Percentiles rank a stretch among this genome's conserved stretches.
Evolutionary conservation across 1,140 invertebrate genomes (phyloP).

Genomic region (Schlechtendalia chinensis): DNA sequence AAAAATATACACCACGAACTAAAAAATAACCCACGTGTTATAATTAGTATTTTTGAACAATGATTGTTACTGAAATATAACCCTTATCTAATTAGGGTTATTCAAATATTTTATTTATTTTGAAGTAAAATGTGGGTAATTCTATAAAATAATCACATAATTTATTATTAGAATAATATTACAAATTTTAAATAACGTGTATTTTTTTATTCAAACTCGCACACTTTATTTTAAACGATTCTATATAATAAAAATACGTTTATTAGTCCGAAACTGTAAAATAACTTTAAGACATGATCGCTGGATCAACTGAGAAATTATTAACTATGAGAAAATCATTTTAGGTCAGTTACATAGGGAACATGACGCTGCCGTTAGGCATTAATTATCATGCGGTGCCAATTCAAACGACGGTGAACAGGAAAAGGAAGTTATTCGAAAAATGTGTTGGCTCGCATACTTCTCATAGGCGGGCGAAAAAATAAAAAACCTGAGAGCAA

Average conservation of each 20-base stretch:
- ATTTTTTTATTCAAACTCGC: neutral
- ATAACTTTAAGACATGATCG: neutral
- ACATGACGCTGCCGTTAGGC: neutral
- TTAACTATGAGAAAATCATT: neutral
- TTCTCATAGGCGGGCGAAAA: neutral
- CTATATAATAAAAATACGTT: neutral
- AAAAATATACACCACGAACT: too few species aligned
- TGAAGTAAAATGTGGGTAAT: too few species aligned
- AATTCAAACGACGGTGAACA: neutral
- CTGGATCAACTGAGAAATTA: neutral
- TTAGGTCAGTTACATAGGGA: neutral
- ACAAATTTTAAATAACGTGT: too few species aligned
- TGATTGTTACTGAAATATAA: too few species aligned
- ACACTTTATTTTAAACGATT: neutral
- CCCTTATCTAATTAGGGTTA: too few species aligned
- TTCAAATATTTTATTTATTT: too few species aligned
- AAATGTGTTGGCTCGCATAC: neutral
- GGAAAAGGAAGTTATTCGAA: conserved; percentile 1
- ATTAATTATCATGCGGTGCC: neutral
- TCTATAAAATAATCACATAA: too few species aligned
- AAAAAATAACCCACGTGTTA: too few species aligned
- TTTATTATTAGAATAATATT: too few species aligned
- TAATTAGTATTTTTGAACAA: too few species aligned
- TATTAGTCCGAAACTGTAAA: neutral
- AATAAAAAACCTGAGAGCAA: neutral